phyloP scores from a whole-genome alignment of 2,797 vertebrate genomes.

The Coccyzus lansbergi region DNA sequence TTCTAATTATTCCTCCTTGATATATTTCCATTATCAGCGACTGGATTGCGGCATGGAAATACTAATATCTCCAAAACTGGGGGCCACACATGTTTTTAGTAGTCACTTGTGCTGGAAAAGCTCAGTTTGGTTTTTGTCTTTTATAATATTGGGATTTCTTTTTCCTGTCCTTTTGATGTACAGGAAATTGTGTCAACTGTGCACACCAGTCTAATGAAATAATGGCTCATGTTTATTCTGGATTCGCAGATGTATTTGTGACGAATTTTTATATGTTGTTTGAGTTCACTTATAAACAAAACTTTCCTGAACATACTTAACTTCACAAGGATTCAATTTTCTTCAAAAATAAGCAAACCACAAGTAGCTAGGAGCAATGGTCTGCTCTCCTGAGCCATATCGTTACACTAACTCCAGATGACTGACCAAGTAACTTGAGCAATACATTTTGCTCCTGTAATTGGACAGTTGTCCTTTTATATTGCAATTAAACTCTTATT shows the following conservation, averaged over 20 bases:
- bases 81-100: accelerated
- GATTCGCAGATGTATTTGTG: not conserved
- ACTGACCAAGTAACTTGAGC: not conserved
- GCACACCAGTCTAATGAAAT: not conserved
- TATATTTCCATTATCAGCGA: not conserved
- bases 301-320: not conserved
- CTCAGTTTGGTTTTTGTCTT: not conserved
- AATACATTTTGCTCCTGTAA: not conserved
- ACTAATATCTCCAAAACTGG: not conserved
- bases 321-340: not conserved
- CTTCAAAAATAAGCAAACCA: not conserved
- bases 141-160: not conserved
- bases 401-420: not conserved
- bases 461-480: not conserved
- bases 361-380: not conserved
- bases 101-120: not conserved
- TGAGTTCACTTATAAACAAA: not conserved
- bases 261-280: not conserved
- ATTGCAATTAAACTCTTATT: not conserved
- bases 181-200: not conserved
- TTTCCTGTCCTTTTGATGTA: not conserved
- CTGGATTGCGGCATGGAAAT: not conserved
- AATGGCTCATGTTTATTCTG: not conserved
- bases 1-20: not conserved
- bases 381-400: not conserved